Base-by-base conservation (phyloP, 2,113 vertebrate species). In the Dipodomys ordii region DNA sequence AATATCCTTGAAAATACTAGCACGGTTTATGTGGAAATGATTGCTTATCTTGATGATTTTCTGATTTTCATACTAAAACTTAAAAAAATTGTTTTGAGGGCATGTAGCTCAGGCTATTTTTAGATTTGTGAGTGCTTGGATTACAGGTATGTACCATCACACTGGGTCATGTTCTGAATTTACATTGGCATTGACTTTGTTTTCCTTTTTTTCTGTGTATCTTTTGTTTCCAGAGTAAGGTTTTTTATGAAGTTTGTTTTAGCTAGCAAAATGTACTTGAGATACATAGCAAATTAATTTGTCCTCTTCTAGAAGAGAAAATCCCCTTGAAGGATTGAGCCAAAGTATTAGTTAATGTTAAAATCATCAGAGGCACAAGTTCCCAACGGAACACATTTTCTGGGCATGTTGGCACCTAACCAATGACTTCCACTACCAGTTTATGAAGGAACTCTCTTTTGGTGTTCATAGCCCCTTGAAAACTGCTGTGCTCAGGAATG, bases 61-160 rank as follows among this genome's bases (percentile, higher is more conserved):
- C 87, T 95, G 53, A 91, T 93, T 73, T 93, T 86, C 35, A 76
- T 83, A 95, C 73, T 81, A 49, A 39, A 39, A 39, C 39, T 39
- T 39, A 6, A 39, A 39, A 39, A 64, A 20, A 20, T 65, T 65
- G 25, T 77, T 77, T 49, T 49, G 25, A 32, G 19, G 20, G 57
- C 27, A 23, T 67, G 35, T 49, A 22, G 15, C 62, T 4, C 30
- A 67, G 73, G 30, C 5, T 49, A 25, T 28, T n/a, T 20, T 60
- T 64, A 25, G 35, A 74, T 11, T 46, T 27, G 4, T 23, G 16
- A 65, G 22, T 8, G n/a, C 30, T 32, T 22, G 60, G 27, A 65
- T 11, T 77, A 25, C 22, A 22, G 28, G 73, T 30, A 27, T 44
- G 32, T 30, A 27, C 32, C 84, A 74, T 13, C 2, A 15, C 7